Base-by-base conservation (phyloP, 2,888 invertebrate species). In the Steinernema scapterisci region DNA sequence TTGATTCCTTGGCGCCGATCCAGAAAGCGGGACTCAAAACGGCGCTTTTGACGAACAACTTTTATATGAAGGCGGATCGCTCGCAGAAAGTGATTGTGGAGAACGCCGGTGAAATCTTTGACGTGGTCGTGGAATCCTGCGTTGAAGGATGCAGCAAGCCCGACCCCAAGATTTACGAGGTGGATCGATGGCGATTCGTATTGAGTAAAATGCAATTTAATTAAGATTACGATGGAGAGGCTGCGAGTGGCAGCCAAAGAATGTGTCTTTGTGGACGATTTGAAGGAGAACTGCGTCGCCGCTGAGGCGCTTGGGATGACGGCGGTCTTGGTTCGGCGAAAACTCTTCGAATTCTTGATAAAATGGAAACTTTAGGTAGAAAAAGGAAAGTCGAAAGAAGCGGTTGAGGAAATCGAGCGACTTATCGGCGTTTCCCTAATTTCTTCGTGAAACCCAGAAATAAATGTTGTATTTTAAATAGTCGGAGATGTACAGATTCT, bases 101-200 rank as follows among this genome's bases (percentile, higher is more conserved):
- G 45, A n/a, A 73, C 23, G 45, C 46, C 48, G 21, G 70, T 16
- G 72, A 43, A 3, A 45, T 73, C 19, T 74, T 74, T 25, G 74
- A 74, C 7, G 74, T 45, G 25, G 71, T 74, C n/a, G 84, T 88
- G 0, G 88, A 88, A 75, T 88, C 88, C 0, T 87, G 87, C 74
- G 77, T 80, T 54, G 86, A 86, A 31, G 83, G 85, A 1, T 79
- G 85, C 75, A 78, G 88, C 44, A 88, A 88, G 74, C 88, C 88
- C 31, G 86, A 88, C 46, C 82, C 81, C 3, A 78, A 79, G 70
- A 88, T 88, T 45, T 88, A 85, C 77, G 77, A 85, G 45, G 76
- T 82, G n/a, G 83, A 83, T 71, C 80, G 88, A 23, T 43, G 19
- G 6, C 5, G 31, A 38, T 13, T 88, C 11, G 76, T 79, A 1